Conservation (phyloP, 2,113 vertebrate genomes). For the Triplophysa tibetana region DNA sequence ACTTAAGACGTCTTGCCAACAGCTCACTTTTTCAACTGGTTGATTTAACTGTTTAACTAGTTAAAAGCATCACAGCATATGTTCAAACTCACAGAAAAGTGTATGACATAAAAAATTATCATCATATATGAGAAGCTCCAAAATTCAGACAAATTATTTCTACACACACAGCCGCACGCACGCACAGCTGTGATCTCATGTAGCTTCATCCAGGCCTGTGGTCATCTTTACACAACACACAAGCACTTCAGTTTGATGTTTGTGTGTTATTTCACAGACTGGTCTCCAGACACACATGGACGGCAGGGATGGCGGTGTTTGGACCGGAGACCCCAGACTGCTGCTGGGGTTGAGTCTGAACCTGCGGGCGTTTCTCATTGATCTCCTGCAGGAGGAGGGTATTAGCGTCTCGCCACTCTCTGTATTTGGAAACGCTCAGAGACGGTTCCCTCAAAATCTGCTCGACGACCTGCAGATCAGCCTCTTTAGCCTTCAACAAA, state of each 20-base stretch:
- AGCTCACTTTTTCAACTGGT: neutral
- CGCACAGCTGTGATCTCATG: neutral
- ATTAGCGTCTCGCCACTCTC: slow-evolving; percentile 80
- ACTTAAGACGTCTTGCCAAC: neutral
- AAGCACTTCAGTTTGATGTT: neutral
- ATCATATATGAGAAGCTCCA: neutral
- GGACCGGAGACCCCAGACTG: neutral
- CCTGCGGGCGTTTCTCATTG: slow-evolving; percentile 56
- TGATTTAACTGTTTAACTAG: neutral
- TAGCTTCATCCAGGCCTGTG: neutral
- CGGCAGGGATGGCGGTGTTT: neutral
- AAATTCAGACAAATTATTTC: too few relatives aligned
- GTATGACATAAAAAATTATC: neutral
- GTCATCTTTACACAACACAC: neutral
- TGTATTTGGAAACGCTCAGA: slow-evolving; percentile 76
- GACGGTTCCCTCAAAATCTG: slow-evolving; percentile 78
- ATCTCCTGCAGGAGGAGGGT: slow-evolving; percentile 81
- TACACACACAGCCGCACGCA: too few relatives aligned
- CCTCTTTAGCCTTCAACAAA: slow-evolving; percentile 80
- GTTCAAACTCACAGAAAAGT: neutral
- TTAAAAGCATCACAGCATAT: neutral
- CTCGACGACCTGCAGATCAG: slow-evolving; percentile 81
- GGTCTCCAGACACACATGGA: slow-evolving; percentile 32
- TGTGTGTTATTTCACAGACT: slow-evolving; percentile 40
- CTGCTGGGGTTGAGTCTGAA: neutral